These are phyloP conservation scores for Geophilus truncorum DNA, from an alignment of 2,888 invertebrate genomes.

Conservation along the genomic window DNA sequence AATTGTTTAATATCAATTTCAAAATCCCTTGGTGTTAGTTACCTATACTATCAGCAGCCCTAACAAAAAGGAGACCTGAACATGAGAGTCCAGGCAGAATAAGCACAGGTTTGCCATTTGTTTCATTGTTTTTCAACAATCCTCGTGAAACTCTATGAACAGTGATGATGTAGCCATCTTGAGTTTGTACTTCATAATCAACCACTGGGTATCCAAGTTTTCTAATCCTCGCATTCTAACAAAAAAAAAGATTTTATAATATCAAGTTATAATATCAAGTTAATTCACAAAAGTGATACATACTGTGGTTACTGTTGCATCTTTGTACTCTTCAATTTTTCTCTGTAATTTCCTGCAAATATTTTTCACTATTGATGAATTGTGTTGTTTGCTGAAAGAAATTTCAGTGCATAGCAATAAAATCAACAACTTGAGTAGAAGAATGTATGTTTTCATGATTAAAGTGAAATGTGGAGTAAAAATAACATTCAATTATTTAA, in stretches of 20 bases:
- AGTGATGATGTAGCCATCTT: not conserved
- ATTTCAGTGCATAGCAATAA: not conserved
- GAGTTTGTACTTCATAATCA: not conserved
- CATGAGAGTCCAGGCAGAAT: not conserved
- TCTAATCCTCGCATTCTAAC: not conserved
- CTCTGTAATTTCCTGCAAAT: not conserved
- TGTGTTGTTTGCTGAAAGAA: not conserved
- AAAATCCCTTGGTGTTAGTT: no score
- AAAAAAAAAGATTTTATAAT: not conserved
- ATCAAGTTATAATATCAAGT: not conserved
- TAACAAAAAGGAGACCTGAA: not conserved
- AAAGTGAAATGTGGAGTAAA: no score
- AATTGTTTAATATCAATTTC: no score
- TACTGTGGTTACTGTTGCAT: not conserved
- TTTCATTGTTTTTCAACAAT: not conserved
- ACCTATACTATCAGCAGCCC: not conserved
- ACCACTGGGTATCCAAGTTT: not conserved
- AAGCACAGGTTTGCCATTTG: not conserved
- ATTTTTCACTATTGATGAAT: not conserved
- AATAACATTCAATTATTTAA: no score
- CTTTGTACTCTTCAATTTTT: not conserved
- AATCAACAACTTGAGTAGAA: not conserved
- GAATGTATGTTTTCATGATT: no score
- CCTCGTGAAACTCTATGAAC: not conserved
- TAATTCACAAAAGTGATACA: not conserved